Conservation (phyloP, 1,140 invertebrate species). For the Drosophila setifemur region DNA sequence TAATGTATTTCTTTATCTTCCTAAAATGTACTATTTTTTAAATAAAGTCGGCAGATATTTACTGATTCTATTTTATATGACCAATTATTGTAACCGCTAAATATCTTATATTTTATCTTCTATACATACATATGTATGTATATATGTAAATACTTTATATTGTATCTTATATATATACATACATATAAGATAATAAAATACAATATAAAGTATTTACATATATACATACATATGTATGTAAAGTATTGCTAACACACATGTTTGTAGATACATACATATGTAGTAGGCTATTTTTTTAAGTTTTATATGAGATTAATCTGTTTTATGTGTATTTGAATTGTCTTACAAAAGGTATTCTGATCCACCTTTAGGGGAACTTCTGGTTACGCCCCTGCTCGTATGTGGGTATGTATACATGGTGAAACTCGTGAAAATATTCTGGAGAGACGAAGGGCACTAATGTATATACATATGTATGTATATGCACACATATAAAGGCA, state of each 20-base stretch:
- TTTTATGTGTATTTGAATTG: neutral
- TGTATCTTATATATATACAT: neutral
- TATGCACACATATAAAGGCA: neutral
- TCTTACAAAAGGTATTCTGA: neutral
- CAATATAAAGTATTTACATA: neutral
- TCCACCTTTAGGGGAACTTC: no score
- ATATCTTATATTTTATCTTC: slow-evolving; percentile 14
- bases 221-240: neutral
- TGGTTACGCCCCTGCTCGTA: neutral
- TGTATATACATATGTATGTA: neutral
- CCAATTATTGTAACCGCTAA: no score
- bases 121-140: neutral
- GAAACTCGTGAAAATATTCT: neutral
- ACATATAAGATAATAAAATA: neutral
- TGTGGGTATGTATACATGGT: no score
- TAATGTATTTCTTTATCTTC: no score
- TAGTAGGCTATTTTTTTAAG: neutral
- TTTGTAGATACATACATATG: neutral
- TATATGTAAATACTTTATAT: neutral
- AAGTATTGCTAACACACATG: neutral
- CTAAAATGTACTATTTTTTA: no score
- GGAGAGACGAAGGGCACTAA: slow-evolving; percentile 3
- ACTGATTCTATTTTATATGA: no score
- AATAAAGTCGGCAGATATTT: no score
- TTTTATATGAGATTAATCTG: neutral